phyloP scores from a whole-genome alignment of 2,113 vertebrate genomes.

The Tyto alba region DNA sequence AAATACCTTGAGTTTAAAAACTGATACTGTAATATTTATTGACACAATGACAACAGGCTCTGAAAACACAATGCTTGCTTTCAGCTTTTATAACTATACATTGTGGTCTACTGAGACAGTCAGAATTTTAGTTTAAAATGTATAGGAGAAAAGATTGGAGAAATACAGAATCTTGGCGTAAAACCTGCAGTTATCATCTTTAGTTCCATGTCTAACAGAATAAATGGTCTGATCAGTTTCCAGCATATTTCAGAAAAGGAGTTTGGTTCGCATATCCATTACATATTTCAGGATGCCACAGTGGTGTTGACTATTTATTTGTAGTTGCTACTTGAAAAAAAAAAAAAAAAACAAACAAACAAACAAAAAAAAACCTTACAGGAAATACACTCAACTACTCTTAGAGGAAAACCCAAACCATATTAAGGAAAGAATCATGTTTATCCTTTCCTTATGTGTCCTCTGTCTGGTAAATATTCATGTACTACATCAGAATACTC shows the following conservation, averaged over 20 bases:
- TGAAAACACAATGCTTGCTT: not conserved
- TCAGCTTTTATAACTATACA: not conserved
- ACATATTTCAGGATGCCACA: not conserved
- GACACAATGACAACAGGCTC: not conserved
- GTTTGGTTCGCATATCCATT: not conserved
- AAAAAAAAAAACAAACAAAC: not conserved
- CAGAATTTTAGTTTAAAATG: not conserved
- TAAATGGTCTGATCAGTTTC: not conserved
- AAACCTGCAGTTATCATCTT: not conserved
- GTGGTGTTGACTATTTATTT: not conserved
- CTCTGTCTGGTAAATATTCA: not conserved
- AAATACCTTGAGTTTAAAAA: not conserved
- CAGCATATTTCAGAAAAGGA: not conserved
- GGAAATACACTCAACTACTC: not conserved
- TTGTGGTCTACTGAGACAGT: not conserved
- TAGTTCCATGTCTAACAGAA: not conserved
- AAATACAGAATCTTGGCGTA: not conserved
- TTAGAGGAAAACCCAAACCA: not conserved
- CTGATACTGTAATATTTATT: not conserved
- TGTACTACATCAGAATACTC: not conserved
- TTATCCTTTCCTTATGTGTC: not conserved
- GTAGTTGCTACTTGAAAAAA: not conserved
- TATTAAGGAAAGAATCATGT: not conserved
- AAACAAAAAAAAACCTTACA: not conserved
- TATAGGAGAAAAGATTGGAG: not conserved